Conservation (phyloP, 1,140 invertebrate genomes). For the Zaprionus inermis region DNA sequence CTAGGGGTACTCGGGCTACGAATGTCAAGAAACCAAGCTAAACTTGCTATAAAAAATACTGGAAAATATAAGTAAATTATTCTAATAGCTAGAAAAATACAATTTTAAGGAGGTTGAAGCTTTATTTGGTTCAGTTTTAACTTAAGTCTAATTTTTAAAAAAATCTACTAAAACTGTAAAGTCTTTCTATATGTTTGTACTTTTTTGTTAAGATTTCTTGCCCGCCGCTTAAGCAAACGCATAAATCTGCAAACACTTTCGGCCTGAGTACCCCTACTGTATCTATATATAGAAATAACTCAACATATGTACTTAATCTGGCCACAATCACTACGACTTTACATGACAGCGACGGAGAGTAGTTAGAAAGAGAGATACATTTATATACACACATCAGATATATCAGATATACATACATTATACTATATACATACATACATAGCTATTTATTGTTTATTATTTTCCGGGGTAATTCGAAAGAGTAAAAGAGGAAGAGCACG, state of each 20-base stretch:
- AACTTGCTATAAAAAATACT: background rate
- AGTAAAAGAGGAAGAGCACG: constrained; percentile 12
- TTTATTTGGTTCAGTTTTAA: background rate
- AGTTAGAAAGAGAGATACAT: constrained; percentile 50
- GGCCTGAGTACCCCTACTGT: constrained; percentile 37
- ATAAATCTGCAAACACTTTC: background rate
- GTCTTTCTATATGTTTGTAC: background rate
- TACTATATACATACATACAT: constrained; percentile 39
- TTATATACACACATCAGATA: constrained; percentile 58
- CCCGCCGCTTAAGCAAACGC: background rate
- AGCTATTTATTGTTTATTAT: constrained; percentile 80
- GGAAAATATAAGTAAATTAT: background rate
- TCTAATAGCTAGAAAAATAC: background rate
- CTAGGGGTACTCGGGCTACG: constrained; percentile 18
- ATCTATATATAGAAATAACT: constrained; percentile 46
- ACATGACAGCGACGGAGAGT: constrained; percentile 46
- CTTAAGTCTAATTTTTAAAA: no score
- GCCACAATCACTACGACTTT: constrained; percentile 78
- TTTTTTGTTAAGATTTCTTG: no score
- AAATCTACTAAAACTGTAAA: background rate
- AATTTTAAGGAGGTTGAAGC: background rate
- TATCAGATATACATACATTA: constrained; percentile 49
- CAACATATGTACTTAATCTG: constrained; percentile 68
- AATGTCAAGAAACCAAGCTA: background rate
- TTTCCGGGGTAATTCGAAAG: constrained; percentile 65